Conservation (phyloP, 2,888 invertebrate genomes). For the Tiphia femorata region DNA sequence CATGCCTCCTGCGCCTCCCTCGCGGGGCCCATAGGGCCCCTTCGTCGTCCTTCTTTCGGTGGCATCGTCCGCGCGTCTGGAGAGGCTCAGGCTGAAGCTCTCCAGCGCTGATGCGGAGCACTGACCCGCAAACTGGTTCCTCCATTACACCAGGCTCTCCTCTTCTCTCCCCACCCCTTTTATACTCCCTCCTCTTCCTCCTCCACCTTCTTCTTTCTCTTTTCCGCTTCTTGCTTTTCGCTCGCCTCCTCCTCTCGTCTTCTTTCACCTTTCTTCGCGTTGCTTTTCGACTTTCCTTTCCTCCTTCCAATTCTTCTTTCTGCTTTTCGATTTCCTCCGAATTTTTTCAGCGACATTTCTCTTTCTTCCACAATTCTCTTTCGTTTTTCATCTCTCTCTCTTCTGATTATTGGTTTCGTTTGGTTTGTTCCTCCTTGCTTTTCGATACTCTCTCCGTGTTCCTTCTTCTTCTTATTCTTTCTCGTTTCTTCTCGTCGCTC, state of each 20-base stretch:
- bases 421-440: constrained; percentile 20
- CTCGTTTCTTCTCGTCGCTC: background rate
- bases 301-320: too few species aligned
- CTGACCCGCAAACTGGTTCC: constrained; percentile 66
- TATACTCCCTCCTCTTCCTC: constrained; percentile 23
- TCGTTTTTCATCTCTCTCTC: too few species aligned
- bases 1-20: constrained; percentile 36
- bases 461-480: background rate
- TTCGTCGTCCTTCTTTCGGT: constrained; percentile 45
- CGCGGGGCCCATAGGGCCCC: constrained; percentile 35
- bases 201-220: constrained; percentile 8
- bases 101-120: constrained; percentile 58
- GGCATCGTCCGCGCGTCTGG: constrained; percentile 48
- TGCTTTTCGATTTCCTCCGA: too few species aligned
- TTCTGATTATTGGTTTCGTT: too few species aligned
- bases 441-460: constrained; percentile 12
- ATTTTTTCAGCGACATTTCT: too few species aligned
- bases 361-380: too few species aligned
- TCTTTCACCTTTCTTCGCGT: background rate
- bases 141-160: constrained; percentile 56
- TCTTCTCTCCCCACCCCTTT: constrained; percentile 35
- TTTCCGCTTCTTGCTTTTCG: constrained; percentile 18
- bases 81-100: constrained; percentile 51
- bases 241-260: background rate
- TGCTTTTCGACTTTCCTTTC: too few species aligned